These are phyloP conservation scores for Tenebrio molitor DNA, from an alignment of 1,140 invertebrate species.

Conservation along the genomic window DNA sequence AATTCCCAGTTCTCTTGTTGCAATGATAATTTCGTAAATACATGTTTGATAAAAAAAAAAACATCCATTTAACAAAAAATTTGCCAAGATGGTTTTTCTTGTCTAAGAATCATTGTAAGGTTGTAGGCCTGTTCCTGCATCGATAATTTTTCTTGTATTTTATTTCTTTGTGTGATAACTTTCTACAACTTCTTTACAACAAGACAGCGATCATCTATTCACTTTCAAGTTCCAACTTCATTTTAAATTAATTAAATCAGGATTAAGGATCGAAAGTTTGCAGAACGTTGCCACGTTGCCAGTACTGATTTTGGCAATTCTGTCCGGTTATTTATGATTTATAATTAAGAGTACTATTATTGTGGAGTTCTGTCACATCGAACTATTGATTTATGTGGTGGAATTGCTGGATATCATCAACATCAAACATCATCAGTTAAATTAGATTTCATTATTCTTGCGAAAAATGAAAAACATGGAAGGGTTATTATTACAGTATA, in stretches of 20 bases:
- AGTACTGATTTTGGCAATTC: slow-evolving; percentile 9
- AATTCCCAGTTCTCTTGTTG: too few relatives aligned
- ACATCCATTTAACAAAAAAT: too few relatives aligned
- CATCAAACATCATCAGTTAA: slow-evolving; percentile 28
- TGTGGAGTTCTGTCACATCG: background rate
- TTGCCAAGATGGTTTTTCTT: too few relatives aligned
- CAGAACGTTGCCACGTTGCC: background rate
- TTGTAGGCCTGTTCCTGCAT: too few relatives aligned
- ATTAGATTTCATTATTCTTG: slow-evolving; percentile 26
- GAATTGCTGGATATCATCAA: slow-evolving; percentile 9
- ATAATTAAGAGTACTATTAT: slow-evolving; percentile 26
- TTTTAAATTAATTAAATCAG: background rate
- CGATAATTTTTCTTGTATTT: too few relatives aligned
- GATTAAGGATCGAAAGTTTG: background rate
- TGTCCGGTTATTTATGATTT: slow-evolving; percentile 1
- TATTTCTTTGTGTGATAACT: too few relatives aligned
- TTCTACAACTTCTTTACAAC: too few relatives aligned
- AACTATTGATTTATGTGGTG: slow-evolving; percentile 6
- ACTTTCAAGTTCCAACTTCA: background rate
- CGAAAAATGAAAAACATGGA: slow-evolving; percentile 13
- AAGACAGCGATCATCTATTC: too few relatives aligned
- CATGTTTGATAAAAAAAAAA: too few relatives aligned
- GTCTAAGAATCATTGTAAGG: too few relatives aligned
- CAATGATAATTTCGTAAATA: too few relatives aligned
- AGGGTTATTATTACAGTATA: background rate